phyloP scores from a whole-genome alignment of 2,797 vertebrate genomes.

The Oryzias dopingdopingensis region DNA sequence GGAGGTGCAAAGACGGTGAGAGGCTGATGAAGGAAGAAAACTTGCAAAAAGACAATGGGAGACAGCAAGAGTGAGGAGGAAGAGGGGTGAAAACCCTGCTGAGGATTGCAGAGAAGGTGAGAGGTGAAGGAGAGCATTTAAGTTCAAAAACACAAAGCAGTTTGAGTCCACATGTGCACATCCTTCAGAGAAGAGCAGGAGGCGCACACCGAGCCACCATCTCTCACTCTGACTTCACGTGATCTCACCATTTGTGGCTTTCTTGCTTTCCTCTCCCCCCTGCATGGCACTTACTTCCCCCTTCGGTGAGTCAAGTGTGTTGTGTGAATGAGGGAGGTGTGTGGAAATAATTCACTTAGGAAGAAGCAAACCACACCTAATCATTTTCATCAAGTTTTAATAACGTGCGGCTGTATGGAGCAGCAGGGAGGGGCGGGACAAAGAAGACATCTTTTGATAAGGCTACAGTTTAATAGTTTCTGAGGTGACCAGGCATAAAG shows the following conservation, averaged over 20 bases:
- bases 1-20: constrained; percentile 40
- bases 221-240: constrained; percentile 24
- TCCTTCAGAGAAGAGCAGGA: constrained; percentile 27
- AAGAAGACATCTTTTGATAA: constrained; percentile 1
- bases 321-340: not conserved
- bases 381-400: constrained; percentile 17
- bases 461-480: constrained; percentile 3
- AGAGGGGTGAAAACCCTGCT: constrained; percentile 46
- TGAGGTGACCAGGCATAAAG: constrained; percentile 38
- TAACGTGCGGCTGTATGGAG: constrained; percentile 3
- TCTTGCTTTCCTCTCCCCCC: constrained; percentile 42
- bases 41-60: constrained; percentile 36
- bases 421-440: not conserved
- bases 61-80: constrained; percentile 24
- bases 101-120: constrained; percentile 29
- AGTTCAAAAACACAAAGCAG: constrained; percentile 13
- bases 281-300: constrained; percentile 36
- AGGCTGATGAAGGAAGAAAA: constrained; percentile 36
- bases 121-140: constrained; percentile 22
- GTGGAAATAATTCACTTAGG: constrained; percentile 34
- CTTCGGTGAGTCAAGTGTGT: constrained; percentile 7
- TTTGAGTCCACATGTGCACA: constrained; percentile 4
- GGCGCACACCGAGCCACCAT: constrained; percentile 15
- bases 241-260: constrained; percentile 49
- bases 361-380: constrained; percentile 24